These are phyloP conservation scores for Ligdia adustata DNA, from an alignment of 2,888 invertebrate species.

Conservation along the genomic window DNA sequence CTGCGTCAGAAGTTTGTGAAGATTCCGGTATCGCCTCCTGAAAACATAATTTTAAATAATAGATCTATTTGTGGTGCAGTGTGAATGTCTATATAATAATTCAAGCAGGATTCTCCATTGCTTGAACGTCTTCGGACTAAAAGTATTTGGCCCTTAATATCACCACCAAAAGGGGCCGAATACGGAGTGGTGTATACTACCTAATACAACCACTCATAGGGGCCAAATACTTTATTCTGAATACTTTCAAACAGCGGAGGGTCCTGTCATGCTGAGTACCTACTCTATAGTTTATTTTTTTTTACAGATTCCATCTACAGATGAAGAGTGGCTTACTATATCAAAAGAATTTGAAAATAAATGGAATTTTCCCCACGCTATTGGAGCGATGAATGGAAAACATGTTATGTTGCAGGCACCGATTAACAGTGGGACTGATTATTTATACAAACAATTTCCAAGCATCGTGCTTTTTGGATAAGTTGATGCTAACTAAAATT, in stretches of 20 bases:
- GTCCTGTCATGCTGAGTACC: not conserved
- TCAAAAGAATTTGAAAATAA: constrained; percentile 7
- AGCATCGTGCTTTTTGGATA: constrained; percentile 47
- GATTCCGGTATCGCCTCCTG: too few relatives aligned
- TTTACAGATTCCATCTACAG: constrained; percentile 28
- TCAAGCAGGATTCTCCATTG: too few relatives aligned
- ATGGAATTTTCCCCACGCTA: constrained; percentile 24
- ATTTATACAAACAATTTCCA: constrained; percentile 22
- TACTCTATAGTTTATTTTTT: constrained; percentile 1
- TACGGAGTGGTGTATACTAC: too few relatives aligned
- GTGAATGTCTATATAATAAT: too few relatives aligned
- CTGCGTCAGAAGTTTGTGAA: too few relatives aligned
- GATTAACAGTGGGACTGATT: constrained; percentile 7
- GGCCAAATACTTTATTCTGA: not conserved
- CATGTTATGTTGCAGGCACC: constrained; percentile 29
- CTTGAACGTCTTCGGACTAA: too few relatives aligned
- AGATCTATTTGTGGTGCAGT: too few relatives aligned
- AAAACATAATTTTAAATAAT: too few relatives aligned
- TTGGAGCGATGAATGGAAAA: constrained; percentile 33
- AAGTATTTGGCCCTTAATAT: too few relatives aligned
- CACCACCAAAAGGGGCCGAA: too few relatives aligned
- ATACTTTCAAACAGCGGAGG: not conserved
- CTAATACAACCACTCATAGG: too few relatives aligned
- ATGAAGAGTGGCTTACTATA: constrained; percentile 14
- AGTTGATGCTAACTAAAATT: constrained; percentile 42